A percentile compares a stretch with the other conserved stretches of the same genome.
phyloP scores from a whole-genome alignment of 1,140 invertebrate genomes.

The Batillaria attramentaria region DNA sequence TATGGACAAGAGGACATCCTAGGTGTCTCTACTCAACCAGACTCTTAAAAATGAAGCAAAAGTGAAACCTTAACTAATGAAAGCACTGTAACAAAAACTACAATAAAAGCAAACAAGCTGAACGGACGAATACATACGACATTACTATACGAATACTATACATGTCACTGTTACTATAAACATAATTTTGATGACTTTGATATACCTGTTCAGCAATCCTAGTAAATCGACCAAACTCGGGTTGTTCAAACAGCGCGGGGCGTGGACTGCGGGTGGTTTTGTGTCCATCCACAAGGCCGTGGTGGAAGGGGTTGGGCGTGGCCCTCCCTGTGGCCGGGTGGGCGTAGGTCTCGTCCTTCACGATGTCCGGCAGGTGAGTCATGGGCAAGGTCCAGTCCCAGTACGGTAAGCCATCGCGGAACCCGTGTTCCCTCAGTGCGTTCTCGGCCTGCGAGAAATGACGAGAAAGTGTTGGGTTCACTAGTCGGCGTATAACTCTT shows the following conservation, averaged over 20 bases:
- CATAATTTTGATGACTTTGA: no score
- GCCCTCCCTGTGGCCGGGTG: slow-evolving; percentile 30
- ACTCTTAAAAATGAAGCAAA: no score
- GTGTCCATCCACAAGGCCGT: slow-evolving; percentile 16
- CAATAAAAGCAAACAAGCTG: no score
- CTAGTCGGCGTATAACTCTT: no score
- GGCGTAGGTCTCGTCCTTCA: slow-evolving; percentile 20
- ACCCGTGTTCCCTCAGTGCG: slow-evolving; percentile 13
- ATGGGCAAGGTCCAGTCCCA: slow-evolving; percentile 49
- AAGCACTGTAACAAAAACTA: no score
- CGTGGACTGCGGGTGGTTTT: slow-evolving; percentile 19
- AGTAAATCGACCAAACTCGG: slow-evolving; percentile 31
- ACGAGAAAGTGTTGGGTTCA: no score
- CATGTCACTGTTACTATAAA: no score
- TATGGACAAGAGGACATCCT: no score
- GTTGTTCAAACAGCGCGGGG: slow-evolving; percentile 28
- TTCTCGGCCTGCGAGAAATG: slow-evolving; percentile 34
- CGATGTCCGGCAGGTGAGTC: slow-evolving; percentile 31
- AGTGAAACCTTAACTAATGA: no score
- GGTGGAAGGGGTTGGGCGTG: slow-evolving; percentile 38
- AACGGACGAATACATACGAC: no score
- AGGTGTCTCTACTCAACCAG: no score
- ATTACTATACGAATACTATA: no score
- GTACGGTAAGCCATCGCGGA: slow-evolving; percentile 32
- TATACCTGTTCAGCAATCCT: slow-evolving; percentile 31